Conservation (phyloP, 2,797 vertebrate species). For the Cheirogaleus major region DNA sequence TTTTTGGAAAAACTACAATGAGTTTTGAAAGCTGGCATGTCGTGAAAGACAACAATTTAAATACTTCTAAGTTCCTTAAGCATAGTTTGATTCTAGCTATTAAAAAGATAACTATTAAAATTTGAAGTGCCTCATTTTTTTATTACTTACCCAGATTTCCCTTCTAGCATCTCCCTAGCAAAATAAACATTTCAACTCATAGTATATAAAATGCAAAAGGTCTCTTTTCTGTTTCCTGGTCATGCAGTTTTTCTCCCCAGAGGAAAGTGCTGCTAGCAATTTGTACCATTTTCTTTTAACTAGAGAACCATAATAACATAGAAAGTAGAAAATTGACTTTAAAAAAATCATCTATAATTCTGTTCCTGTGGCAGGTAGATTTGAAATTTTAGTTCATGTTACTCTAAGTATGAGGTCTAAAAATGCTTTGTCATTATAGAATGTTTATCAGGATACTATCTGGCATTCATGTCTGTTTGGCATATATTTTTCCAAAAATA, state of each 20-base stretch:
- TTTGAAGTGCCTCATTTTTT: background rate
- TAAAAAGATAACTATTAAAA: constrained; percentile 44
- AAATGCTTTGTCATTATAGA: constrained; percentile 37
- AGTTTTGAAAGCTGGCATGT: constrained; percentile 42
- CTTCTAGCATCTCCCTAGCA: background rate
- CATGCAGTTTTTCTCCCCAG: background rate
- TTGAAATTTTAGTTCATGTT: constrained; percentile 61
- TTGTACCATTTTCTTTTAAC: constrained; percentile 36
- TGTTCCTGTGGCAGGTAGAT: constrained; percentile 41
- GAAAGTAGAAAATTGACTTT: constrained; percentile 54
- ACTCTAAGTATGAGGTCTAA: constrained; percentile 32
- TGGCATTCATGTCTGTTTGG: constrained; percentile 49
- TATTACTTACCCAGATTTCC: background rate
- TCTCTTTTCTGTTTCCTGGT: background rate
- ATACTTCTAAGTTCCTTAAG: constrained; percentile 16
- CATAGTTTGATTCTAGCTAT: background rate
- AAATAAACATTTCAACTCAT: constrained; percentile 30
- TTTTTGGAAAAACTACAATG: constrained; percentile 21
- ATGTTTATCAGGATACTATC: constrained; percentile 56
- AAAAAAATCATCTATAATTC: constrained; percentile 47
- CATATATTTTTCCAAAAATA: constrained; percentile 57
- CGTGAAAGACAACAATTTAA: background rate
- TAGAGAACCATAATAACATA: constrained; percentile 23
- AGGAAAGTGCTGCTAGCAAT: constrained; percentile 40
- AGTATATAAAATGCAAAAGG: background rate